These are phyloP conservation scores for Pachydiplax longipennis DNA, from an alignment of 2,888 invertebrate species.

Conservation along the genomic window DNA sequence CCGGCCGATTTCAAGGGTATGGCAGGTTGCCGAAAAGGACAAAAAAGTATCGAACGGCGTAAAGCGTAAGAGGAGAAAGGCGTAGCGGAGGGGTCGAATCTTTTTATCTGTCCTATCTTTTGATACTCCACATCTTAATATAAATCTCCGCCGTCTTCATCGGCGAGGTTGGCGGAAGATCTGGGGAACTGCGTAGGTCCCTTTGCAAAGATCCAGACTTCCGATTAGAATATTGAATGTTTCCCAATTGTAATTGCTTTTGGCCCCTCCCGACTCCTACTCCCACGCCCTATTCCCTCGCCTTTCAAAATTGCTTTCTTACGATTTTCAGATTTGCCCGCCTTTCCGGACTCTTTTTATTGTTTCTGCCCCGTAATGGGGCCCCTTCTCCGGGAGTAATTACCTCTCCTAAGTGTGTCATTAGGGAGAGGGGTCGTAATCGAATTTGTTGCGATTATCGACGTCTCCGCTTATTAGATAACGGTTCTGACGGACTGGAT, in stretches of 20 bases:
- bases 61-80: background rate
- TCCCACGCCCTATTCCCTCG: background rate
- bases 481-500: background rate
- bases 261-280: background rate
- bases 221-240: constrained; percentile 37
- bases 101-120: background rate
- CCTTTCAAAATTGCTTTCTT: background rate
- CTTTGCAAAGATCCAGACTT: background rate
- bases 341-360: background rate
- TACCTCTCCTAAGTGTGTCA: background rate
- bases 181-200: background rate
- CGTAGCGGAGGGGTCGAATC: background rate
- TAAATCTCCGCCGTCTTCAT: background rate
- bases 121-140: background rate
- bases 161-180: background rate
- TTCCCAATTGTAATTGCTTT: constrained; percentile 28
- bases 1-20: background rate
- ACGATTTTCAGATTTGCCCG: background rate
- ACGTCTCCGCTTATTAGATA: background rate
- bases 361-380: background rate
- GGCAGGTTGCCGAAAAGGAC: background rate
- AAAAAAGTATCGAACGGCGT: background rate
- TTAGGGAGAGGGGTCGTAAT: background rate
- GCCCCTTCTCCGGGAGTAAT: background rate
- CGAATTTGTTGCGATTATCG: background rate